Evolutionary conservation across 1,140 invertebrate genomes (phyloP), one percentile per base, ranked within the genome.

Genomic region (Drosophila lacteicornis): DNA sequence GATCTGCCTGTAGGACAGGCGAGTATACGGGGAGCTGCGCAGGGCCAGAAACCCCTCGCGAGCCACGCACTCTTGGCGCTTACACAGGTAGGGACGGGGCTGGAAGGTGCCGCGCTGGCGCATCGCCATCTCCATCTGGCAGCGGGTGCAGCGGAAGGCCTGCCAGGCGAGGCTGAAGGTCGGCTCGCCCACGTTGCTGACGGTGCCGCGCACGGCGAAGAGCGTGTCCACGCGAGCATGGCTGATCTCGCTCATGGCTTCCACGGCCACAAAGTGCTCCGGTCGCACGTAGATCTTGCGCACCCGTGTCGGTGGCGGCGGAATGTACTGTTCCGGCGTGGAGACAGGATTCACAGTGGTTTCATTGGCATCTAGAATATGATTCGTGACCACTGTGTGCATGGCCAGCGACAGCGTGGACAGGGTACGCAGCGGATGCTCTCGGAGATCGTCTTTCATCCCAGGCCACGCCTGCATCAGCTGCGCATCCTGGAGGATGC

Each of bases 111-210:
- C 91, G 67, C 93, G 93, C 91, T 92, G 94, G 94, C 86, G 94
- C 55, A 96, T 91, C 75, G 94, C 93, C 91, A 96, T 95, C 30
- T 94, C 93, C 22, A 93, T 93, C 9, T 94, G 92, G 93, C 98
- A 99, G 43, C 93, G 94, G n/a, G 93, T 93, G 91, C 96, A 97
- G 84, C 94, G 93, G 93, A 98, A 98, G n/a, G 96, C 95, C 93
- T 98, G 94, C 88, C 95, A 95, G 15, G 95, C 95, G 81, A 96
- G 96, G 30, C 96, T 93, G 17, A 97, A 95, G 73, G 96, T 96
- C 5, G 96, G 94, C 91, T 95, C 95, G 17, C 97, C 95, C 9
- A 97, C 96, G 90, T 97, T 94, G 57, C 97, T 97, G 0, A 99
- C 96, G 67, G 97, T 98, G 0, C 98, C 98, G 91, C 96, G 95